A percentile compares a stretch with the other conserved stretches of the same genome.
Conservation (phyloP, 2,888 invertebrate genomes). For the Hirtodrosophila histrioides region DNA sequence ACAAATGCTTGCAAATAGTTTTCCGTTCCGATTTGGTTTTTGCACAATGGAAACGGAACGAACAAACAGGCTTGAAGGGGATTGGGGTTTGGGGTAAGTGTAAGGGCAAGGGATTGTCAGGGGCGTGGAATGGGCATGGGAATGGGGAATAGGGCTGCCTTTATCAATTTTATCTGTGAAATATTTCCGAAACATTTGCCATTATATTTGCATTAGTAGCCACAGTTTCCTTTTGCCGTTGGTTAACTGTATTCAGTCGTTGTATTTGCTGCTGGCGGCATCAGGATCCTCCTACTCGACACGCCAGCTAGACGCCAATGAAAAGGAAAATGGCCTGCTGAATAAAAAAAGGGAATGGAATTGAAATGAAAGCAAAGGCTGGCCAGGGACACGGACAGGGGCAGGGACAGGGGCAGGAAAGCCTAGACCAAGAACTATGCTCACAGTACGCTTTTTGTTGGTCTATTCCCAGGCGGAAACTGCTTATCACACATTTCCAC, state of each 20-base stretch:
- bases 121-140: neutral
- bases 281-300: conserved; percentile 36
- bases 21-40: conserved; percentile 58
- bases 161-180: conserved; percentile 80
- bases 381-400: too few species aligned
- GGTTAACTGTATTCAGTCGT: conserved; percentile 42
- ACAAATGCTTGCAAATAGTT: conserved; percentile 69
- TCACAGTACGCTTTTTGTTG: conserved; percentile 28
- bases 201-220: conserved; percentile 82
- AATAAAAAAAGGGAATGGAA: conserved; percentile 15
- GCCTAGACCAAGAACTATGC: conserved; percentile 41
- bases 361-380: neutral
- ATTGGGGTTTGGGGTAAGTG: neutral
- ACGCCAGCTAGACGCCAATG: conserved; percentile 71
- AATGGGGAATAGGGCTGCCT: conserved; percentile 44
- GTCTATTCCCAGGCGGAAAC: conserved; percentile 78
- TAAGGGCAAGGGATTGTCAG: conserved; percentile 3
- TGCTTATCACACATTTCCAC: conserved; percentile 82
- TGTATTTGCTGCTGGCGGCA: conserved; percentile 44
- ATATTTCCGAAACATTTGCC: conserved; percentile 81
- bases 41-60: conserved; percentile 47
- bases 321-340: conserved; percentile 62
- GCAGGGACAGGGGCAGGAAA: neutral
- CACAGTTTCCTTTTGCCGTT: conserved; percentile 66
- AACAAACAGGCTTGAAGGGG: conserved; percentile 20